Evolutionary conservation across 2,113 vertebrate species (phyloP).

Genomic region (Corydoras sp.): DNA sequence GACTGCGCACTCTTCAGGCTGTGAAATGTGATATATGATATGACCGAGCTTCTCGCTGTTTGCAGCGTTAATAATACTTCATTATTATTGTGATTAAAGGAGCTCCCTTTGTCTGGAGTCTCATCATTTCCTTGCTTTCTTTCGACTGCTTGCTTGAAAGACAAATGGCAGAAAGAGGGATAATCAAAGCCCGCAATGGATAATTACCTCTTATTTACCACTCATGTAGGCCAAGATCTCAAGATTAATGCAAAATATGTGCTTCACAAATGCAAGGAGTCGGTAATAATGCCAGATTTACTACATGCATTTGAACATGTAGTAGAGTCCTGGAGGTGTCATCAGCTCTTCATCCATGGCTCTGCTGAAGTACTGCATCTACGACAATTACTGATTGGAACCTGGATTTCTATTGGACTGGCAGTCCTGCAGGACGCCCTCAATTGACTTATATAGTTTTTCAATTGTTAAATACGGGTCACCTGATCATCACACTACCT

Average conservation of each 20-base stretch:
- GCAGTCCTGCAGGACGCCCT: too few species aligned
- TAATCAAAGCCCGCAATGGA: conserved; percentile 20
- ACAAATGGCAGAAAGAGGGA: conserved; percentile 21
- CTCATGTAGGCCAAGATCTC: conserved; percentile 10
- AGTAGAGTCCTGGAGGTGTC: too few species aligned
- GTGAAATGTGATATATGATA: conserved; percentile 55
- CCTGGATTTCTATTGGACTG: too few species aligned
- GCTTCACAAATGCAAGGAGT: too few species aligned
- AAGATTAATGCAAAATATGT: background rate
- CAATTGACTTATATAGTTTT: too few species aligned
- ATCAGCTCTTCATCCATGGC: too few species aligned
- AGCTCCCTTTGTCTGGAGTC: conserved; percentile 51
- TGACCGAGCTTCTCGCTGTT: conserved; percentile 38
- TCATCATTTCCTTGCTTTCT: conserved; percentile 38
- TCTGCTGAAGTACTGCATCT: too few species aligned
- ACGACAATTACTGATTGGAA: too few species aligned
- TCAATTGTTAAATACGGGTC: too few species aligned
- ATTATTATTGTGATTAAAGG: conserved; percentile 47
- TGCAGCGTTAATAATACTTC: conserved; percentile 56
- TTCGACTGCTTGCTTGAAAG: conserved; percentile 13
- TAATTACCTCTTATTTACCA: conserved; percentile 21
- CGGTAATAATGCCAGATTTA: too few species aligned
- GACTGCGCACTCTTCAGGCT: conserved; percentile 35
- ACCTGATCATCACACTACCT: too few species aligned
- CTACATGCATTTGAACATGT: too few species aligned